These are phyloP conservation scores for Caretta caretta DNA, from an alignment of 2,113 vertebrate genomes.

Conservation along the genomic window DNA sequence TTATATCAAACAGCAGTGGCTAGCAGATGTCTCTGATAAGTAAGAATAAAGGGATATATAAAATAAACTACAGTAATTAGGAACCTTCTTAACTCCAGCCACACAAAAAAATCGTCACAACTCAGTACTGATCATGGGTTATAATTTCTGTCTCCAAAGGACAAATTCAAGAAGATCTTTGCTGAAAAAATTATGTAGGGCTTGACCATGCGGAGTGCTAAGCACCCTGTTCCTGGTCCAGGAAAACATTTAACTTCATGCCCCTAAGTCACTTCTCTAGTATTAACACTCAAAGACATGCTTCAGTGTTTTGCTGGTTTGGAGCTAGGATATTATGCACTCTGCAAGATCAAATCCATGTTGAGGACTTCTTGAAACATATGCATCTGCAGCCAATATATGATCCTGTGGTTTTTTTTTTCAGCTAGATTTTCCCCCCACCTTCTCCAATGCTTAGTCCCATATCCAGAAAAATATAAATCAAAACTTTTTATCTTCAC, in stretches of 20 bases:
- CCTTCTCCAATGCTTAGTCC: not conserved
- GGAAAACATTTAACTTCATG: not conserved
- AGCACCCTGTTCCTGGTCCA: not conserved
- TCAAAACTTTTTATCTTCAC: not conserved
- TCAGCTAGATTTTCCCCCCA: not conserved
- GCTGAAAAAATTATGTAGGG: not conserved
- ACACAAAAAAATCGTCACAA: not conserved
- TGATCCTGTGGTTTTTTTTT: not conserved
- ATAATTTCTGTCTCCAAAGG: not conserved
- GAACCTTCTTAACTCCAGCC: not conserved
- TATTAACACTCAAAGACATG: not conserved
- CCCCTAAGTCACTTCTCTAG: too few relatives aligned
- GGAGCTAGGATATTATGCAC: not conserved
- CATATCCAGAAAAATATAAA: not conserved
- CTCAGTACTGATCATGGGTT: not conserved
- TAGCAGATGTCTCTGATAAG: not conserved
- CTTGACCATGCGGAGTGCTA: not conserved
- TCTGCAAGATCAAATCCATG: not conserved
- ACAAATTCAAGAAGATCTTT: not conserved
- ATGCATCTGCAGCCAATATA: not conserved
- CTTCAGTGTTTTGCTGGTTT: not conserved
- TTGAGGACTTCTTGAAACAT: not conserved
- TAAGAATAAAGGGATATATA: not conserved
- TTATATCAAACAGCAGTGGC: not conserved
- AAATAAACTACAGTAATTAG: not conserved